Conservation (phyloP, 1,140 invertebrate genomes). For the Teleopsis dalmanni region DNA sequence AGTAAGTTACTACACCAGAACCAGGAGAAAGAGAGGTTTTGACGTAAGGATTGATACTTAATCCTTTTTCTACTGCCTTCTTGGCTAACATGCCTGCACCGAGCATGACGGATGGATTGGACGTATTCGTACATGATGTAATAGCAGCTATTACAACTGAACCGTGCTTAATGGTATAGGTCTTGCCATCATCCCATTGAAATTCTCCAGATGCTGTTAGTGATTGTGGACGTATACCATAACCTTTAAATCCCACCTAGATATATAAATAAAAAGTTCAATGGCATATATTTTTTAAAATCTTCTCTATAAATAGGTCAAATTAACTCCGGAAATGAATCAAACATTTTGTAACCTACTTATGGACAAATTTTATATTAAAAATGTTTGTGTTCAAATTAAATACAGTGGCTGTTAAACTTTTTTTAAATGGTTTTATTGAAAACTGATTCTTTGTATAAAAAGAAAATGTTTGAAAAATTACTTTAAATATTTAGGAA, state of each 20-base stretch:
- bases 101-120: constrained; percentile 96
- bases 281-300: too few species aligned
- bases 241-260: constrained; percentile 92
- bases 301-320: too few species aligned
- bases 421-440: too few species aligned
- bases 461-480: too few species aligned
- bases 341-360: too few species aligned
- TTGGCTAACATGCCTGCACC: constrained; percentile 89
- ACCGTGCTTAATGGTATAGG: constrained; percentile 82
- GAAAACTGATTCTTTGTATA: too few species aligned
- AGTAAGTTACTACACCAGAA: constrained; percentile 96
- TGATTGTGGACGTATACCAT: constrained; percentile 67
- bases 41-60: constrained; percentile 84
- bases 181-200: constrained; percentile 71
- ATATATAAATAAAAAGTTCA: too few species aligned
- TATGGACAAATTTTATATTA: not conserved
- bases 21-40: constrained; percentile 96
- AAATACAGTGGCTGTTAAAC: too few species aligned
- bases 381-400: too few species aligned
- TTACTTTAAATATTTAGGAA: too few species aligned
- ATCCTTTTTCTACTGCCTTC: constrained; percentile 87
- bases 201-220: constrained; percentile 62
- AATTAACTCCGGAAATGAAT: too few species aligned
- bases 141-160: constrained; percentile 96
- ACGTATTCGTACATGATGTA: constrained; percentile 96